Evolutionary conservation across 2,113 vertebrate genomes (phyloP).

Genomic region (Orycteropus afer): DNA sequence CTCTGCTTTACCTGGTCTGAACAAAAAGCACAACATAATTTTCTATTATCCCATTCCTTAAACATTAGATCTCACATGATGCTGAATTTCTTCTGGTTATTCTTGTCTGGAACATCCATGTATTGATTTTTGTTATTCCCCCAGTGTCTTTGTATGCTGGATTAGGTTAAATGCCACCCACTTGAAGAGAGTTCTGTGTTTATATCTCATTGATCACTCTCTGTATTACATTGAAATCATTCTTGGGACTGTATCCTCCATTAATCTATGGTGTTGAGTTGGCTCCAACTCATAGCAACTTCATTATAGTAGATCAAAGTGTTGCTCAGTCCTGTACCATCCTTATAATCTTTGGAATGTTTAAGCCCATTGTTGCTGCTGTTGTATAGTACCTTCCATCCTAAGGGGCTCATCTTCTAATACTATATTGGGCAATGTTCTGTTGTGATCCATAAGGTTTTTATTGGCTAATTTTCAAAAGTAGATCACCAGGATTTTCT

Average conservation of each 20-base stretch:
- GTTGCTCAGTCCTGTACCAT: too few relatives aligned
- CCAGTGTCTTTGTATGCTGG: background rate
- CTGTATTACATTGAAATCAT: background rate
- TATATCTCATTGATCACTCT: background rate
- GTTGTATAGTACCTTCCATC: too few relatives aligned
- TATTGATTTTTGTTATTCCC: background rate
- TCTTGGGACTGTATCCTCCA: background rate
- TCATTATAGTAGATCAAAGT: too few relatives aligned
- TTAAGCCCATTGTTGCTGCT: too few relatives aligned
- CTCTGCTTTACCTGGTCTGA: background rate
- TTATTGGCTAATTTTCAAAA: too few relatives aligned
- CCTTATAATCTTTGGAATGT: too few relatives aligned
- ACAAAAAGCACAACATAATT: background rate
- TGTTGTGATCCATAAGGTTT: too few relatives aligned
- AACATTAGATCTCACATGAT: background rate
- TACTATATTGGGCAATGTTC: too few relatives aligned
- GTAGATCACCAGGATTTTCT: too few relatives aligned
- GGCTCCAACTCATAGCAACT: too few relatives aligned
- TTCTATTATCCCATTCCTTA: background rate
- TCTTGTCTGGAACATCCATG: background rate
- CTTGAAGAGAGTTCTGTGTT: background rate
- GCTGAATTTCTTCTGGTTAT: background rate
- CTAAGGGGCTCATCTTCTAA: too few relatives aligned
- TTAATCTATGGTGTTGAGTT: background rate
- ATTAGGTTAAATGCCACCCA: background rate